Conservation (phyloP, 2,888 invertebrate genomes). For the Thera britannica region DNA sequence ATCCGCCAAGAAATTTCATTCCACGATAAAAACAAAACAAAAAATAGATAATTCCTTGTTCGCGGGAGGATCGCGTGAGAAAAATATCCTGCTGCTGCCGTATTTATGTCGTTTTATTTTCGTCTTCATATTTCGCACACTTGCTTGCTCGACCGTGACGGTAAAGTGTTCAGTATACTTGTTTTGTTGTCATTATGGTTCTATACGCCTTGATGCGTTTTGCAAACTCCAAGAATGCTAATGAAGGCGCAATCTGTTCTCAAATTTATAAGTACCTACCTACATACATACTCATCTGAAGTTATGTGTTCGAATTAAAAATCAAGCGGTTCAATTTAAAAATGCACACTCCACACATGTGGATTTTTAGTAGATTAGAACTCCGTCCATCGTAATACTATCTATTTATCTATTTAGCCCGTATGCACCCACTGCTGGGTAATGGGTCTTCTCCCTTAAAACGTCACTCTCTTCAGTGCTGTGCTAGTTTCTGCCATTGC, state of each 20-base stretch:
- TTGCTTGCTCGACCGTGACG: constrained; percentile 41
- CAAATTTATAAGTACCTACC: not conserved
- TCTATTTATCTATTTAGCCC: too few species aligned
- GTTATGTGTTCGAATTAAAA: too few species aligned
- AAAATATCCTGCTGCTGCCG: constrained; percentile 61
- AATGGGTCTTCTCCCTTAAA: too few species aligned
- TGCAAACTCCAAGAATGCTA: constrained; percentile 29
- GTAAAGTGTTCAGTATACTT: constrained; percentile 34
- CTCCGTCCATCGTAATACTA: too few species aligned
- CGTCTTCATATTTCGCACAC: constrained; percentile 59
- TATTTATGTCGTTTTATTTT: constrained; percentile 65
- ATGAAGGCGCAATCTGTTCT: constrained; percentile 2
- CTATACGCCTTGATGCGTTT: constrained; percentile 34
- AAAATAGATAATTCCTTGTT: constrained; percentile 59
- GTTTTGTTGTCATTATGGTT: constrained; percentile 32
- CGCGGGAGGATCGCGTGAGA: constrained; percentile 67
- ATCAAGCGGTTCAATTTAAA: too few species aligned
- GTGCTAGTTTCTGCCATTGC: too few species aligned
- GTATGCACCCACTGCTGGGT: too few species aligned
- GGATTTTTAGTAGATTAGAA: too few species aligned
- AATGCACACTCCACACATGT: too few species aligned
- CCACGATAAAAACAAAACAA: constrained; percentile 22
- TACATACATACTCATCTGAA: not conserved
- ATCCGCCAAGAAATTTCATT: constrained; percentile 23
- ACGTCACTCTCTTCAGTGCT: too few species aligned